These are phyloP conservation scores for Trachelus tabidus DNA, from an alignment of 2,888 invertebrate species.

Conservation along the genomic window DNA sequence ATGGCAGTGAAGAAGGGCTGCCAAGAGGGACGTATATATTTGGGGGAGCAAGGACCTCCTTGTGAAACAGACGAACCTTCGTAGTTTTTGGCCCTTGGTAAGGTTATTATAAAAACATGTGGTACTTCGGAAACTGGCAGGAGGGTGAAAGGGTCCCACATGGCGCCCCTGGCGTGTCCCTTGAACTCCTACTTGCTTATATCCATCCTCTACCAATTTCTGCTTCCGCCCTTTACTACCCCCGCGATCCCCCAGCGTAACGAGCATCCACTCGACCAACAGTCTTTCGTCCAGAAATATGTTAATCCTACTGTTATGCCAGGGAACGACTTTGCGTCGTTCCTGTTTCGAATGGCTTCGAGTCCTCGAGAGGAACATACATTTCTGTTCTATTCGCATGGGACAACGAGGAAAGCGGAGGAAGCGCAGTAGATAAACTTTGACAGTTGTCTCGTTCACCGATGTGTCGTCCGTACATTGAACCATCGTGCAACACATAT, in stretches of 20 bases:
- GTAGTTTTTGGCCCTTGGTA: slow-evolving; percentile 8
- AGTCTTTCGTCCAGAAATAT: not conserved
- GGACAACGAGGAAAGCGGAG: not conserved
- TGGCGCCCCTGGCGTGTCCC: slow-evolving; percentile 12
- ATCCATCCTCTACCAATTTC: not conserved
- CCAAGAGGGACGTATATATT: not conserved
- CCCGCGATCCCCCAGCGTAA: not conserved
- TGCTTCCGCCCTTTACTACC: not conserved
- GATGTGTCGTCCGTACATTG: not conserved
- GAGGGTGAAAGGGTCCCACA: slow-evolving; percentile 10
- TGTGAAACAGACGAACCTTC: not conserved
- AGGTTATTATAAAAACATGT: slow-evolving; percentile 16
- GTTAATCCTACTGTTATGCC: not conserved
- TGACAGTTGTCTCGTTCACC: not conserved
- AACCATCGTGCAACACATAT: not conserved
- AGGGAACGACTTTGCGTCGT: not conserved
- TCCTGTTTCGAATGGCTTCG: not conserved
- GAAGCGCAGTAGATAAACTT: not conserved
- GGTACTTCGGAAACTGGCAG: not conserved
- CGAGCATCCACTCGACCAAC: slow-evolving; percentile 2
- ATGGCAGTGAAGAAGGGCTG: not conserved
- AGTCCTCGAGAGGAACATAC: not conserved
- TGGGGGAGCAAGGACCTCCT: not conserved
- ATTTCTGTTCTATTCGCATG: not conserved
- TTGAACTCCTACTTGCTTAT: not conserved